Base-by-base conservation (phyloP, 2,113 vertebrate species). In the Oreochromis spilurus region DNA sequence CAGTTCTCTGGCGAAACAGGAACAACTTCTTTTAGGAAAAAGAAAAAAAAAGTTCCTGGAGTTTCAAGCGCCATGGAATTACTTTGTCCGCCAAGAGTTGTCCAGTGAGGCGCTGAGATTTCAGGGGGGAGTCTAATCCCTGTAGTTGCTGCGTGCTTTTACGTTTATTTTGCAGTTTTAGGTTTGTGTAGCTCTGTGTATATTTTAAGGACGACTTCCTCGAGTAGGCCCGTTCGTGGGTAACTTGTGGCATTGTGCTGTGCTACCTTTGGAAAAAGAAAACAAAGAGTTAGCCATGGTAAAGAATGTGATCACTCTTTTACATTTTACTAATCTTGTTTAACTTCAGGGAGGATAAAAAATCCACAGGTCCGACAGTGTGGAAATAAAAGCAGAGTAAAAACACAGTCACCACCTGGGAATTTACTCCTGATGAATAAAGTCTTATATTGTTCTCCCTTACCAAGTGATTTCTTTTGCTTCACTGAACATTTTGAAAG, bases 1-100 rank as follows among this genome's bases (percentile, higher is more conserved):
- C 92, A 77, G 89, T 88, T 95, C 95, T 95, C 93, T 93, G 94
- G 96, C 94, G 95, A 97, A 97, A 97, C 95, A 97, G 96, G 96
- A 97, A 97, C 96, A 97, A 97, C 96, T 96, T 97, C 96, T 96
- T 96, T 96, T 95, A 96, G 95, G 94, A 94, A 95, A 93, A 95
- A 89, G 91, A 82, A 81, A 93, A 95, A 96, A 96, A 95, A 91
- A 96, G 94, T 96, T 96, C 94, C 95, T 95, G 92, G 95, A 96
- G 95, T 96, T 96, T 96, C 94, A 95, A 96, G 95, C 96, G 95
- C 95, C 96, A 95, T 96, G 95, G 95, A 96, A 95, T 94, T 91
- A 96, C 93, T 94, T 93, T 95, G 93, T 94, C 93, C 91, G 93
- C 94, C 93, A 94, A 91, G 93, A 91, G 92, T 92, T 94, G 94